Percentiles rank a stretch among this genome's conserved stretches.
Evolutionary conservation across 2,113 vertebrate genomes (phyloP).

Genomic region (Leptocoma aspasia): DNA sequence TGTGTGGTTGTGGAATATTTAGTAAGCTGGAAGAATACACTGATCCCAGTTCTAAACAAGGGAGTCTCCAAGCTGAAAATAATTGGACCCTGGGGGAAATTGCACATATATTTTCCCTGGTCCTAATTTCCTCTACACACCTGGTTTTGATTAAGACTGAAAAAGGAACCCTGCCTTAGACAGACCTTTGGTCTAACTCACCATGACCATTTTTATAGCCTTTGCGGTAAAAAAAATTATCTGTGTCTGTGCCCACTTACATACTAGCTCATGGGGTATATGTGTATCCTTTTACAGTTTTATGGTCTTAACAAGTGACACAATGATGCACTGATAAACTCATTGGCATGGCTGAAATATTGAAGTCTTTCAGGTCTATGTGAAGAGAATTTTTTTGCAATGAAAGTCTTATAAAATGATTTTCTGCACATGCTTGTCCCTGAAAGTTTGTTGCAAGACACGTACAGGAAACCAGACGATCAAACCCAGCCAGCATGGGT

Average conservation of each 20-base stretch:
- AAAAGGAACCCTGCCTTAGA: neutral
- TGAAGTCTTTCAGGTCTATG: neutral
- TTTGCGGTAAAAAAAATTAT: neutral
- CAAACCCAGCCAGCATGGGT: neutral
- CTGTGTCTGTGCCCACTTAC: neutral
- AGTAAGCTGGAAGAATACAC: neutral
- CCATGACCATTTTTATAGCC: neutral
- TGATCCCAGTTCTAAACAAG: neutral
- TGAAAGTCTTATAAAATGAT: neutral
- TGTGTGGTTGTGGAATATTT: rapidly evolving
- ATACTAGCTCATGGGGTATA: neutral
- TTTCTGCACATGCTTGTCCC: neutral
- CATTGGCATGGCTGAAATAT: neutral
- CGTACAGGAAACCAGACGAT: rapidly evolving
- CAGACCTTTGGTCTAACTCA: neutral
- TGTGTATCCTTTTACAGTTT: neutral
- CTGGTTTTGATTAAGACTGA: neutral
- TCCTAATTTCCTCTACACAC: neutral
- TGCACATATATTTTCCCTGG: neutral
- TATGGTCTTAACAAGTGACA: neutral
- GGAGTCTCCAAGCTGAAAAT: neutral
- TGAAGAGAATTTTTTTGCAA: neutral
- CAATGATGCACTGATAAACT: neutral
- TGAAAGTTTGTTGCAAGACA: neutral
- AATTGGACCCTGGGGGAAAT: neutral